These are phyloP conservation scores for Taenioides sp. DNA, from an alignment of 2,797 vertebrate genomes.

Conservation along the genomic window DNA sequence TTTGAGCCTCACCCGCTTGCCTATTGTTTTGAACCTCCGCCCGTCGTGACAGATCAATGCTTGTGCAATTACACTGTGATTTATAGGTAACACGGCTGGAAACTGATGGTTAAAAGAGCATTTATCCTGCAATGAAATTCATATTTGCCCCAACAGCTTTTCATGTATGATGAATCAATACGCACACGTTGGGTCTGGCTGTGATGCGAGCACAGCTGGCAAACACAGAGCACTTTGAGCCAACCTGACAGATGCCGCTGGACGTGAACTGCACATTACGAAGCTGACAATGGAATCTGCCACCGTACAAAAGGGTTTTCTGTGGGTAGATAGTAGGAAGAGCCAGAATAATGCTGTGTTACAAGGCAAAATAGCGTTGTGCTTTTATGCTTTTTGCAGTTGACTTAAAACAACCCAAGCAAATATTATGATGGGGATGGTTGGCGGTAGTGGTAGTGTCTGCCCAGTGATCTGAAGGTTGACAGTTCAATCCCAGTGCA, in stretches of 20 bases:
- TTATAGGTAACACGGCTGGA: constrained; percentile 27
- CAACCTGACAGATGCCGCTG: constrained; percentile 57
- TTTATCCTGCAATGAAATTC: constrained; percentile 33
- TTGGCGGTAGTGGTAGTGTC: background rate
- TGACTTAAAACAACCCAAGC: background rate
- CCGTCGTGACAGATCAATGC: constrained; percentile 35
- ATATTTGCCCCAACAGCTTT: constrained; percentile 14
- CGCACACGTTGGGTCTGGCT: constrained; percentile 33
- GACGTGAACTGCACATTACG: constrained; percentile 45
- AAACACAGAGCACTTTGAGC: constrained; percentile 39
- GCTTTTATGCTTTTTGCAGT: background rate
- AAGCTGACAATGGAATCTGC: constrained; percentile 24
- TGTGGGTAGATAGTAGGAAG: constrained; percentile 4
- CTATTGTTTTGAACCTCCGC: constrained; percentile 24
- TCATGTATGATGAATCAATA: constrained; percentile 42
- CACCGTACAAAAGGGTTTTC: constrained; percentile 16
- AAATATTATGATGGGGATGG: background rate
- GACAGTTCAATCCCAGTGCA: background rate
- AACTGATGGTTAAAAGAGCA: constrained; percentile 42
- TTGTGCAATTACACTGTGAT: constrained; percentile 21
- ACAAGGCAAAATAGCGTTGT: background rate
- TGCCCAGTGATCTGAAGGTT: background rate
- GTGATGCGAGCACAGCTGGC: constrained; percentile 52
- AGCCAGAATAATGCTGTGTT: background rate
- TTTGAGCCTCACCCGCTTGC: constrained; percentile 24